Conservation (phyloP, 2,797 vertebrate genomes). For the Australoheros facetus region DNA sequence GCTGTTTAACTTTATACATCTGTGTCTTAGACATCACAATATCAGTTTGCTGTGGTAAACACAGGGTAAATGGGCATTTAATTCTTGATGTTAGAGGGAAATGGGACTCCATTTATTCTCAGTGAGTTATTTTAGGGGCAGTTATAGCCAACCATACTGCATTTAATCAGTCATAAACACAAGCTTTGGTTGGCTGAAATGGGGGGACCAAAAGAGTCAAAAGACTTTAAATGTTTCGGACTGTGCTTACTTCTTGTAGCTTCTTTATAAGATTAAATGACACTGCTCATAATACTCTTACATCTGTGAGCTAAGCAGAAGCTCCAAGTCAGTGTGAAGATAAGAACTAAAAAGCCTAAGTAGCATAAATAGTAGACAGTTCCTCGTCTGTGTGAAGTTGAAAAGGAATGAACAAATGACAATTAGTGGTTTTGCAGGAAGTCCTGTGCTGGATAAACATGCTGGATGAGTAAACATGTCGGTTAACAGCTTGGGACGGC, state of each 20-base stretch:
- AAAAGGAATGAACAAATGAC: neutral
- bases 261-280: neutral
- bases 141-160: conserved; percentile 17
- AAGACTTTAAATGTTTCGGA: neutral
- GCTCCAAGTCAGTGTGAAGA: neutral
- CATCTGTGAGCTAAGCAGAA: neutral
- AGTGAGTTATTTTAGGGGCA: conserved; percentile 28
- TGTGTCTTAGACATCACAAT: conserved; percentile 47
- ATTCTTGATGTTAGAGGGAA: conserved; percentile 28
- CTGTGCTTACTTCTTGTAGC: neutral
- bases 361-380: neutral
- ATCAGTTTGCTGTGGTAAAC: conserved; percentile 10
- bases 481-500: neutral
- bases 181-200: neutral
- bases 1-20: conserved; percentile 52
- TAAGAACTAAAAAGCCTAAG: neutral
- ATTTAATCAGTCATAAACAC: conserved; percentile 14
- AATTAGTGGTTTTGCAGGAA: neutral
- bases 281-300: neutral
- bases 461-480: neutral
- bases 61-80: conserved; percentile 22
- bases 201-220: neutral
- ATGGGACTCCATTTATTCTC: conserved; percentile 26
- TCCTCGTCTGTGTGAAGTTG: neutral
- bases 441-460: neutral